Evolutionary conservation across 2,888 invertebrate species (phyloP), one percentile per base, ranked within the genome.

Genomic region (Drosophila neutralis): DNA sequence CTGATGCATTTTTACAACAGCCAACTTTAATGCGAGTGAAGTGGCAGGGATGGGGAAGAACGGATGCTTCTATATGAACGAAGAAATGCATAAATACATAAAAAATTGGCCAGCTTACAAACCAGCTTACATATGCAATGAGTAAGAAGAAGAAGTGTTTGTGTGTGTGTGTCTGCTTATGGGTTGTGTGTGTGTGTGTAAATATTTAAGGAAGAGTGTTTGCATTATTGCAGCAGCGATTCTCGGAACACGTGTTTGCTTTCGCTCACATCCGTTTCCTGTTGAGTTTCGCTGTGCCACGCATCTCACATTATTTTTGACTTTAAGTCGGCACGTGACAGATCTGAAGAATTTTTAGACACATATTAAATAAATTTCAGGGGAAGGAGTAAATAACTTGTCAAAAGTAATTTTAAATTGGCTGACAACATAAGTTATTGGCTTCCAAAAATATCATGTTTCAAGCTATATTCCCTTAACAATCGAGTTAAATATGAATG

Each of bases 31-130:
- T 83, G 62, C 54, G 61, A 62, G 60, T 61, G 58, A 27, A 11
- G n/a, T 27, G 31, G 13, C 29, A 4, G 38, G 35, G 36, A 13
- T 6, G 8, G 45, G 49, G 61, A n/a, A 21, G 45, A 8, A n/a
- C 45, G 49, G 61, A 66, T 74, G 68, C 69, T 70, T 65, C 60
- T 63, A 51, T 71, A 69, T 67, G 68, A 66, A 72, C 42, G 65
- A 68, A 68, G 74, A 82, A 88, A 90, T 86, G 89, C 83, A 87
- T 87, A 87, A 90, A 87, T 88, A 83, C 90, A 90, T 88, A 89
- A 78, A 89, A 84, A 86, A 86, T 86, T 86, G 85, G 86, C 90
- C 82, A 89, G 89, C 85, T 85, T 89, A 89, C 85, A 84, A 74
- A 73, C 77, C 65, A 75, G 80, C 78, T 89, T 89, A 90, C 86